Evolutionary conservation across 2,888 invertebrate genomes (phyloP).

Genomic region (Dolomedes plantarius): DNA sequence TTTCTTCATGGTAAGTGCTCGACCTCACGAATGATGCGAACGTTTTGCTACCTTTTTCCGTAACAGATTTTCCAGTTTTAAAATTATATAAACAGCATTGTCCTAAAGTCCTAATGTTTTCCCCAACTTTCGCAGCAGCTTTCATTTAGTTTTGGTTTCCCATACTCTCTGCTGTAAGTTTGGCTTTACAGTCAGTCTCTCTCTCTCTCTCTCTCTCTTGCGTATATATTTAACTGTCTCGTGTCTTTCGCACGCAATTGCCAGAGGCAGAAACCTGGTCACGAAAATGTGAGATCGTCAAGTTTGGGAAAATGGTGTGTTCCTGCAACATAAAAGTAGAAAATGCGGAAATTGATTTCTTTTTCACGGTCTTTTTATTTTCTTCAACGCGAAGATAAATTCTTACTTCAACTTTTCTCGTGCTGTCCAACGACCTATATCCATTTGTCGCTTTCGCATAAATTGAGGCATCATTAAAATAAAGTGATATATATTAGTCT

Average conservation of each 20-base stretch:
- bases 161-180: background rate
- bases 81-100: slow-evolving; percentile 5
- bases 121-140: background rate
- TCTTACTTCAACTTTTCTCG: no score
- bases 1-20: background rate
- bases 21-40: slow-evolving; percentile 9
- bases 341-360: background rate
- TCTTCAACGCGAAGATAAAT: no score
- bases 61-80: slow-evolving; percentile 11
- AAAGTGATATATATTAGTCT: no score
- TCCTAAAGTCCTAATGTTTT: slow-evolving; percentile 1
- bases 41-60: slow-evolving; percentile 10
- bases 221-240: slow-evolving; percentile 12
- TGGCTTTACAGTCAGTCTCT: background rate
- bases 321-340: slow-evolving; percentile 3
- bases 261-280: background rate
- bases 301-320: background rate
- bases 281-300: slow-evolving; percentile 19
- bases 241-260: slow-evolving; percentile 28
- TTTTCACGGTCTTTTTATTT: background rate
- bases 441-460: no score
- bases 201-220: no score
- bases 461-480: no score
- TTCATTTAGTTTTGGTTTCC: slow-evolving; percentile 20
- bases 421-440: no score